Evolutionary conservation across 2,113 vertebrate species (phyloP), one percentile per base, ranked within the genome.

Genomic region (Poicephalus meyeri): DNA sequence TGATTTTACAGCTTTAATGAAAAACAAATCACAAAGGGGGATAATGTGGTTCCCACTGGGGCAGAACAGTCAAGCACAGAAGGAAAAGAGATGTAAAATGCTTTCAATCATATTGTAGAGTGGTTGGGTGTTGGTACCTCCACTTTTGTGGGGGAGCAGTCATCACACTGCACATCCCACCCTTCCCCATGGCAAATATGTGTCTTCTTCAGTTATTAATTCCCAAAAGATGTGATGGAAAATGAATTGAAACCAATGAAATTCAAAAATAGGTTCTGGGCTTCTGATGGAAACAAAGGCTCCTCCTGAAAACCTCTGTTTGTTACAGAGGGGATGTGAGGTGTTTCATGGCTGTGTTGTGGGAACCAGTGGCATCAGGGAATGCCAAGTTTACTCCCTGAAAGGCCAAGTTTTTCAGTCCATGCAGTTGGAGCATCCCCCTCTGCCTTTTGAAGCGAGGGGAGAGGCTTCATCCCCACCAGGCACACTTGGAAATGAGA

Each of bases 311-410:
- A 19, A 44, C 17, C 61, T 18, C 39, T 12, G 44, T 13, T 23
- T n/a, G 33, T 18, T 23, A 6, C 7, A 9, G 35, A 9, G 39
- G 9, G 18, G 49, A 20, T 1, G 7, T 4, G 24, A 26, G 39
- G 47, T 13, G 28, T 37, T 63, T 46, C 50, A 5, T 0, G 6
- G 68, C 44, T 0, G 1, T 7, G 39, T 11, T 8, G 16, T 11
- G 50, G 61, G 26, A 46, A 28, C 31, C 25, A 14, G 56, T 42
- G 44, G 61, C 42, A 5, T 2, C 55, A 37, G 41, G 50, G 56
- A 61, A 21, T 2, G 3, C 16, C 24, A 6, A 4, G 8, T 35
- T 50, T 58, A n/a, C 20, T 3, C 29, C 77, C 71, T 6, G 3
- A 3, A 58, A 58, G 23, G 55, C 20, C 55, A 58, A 23, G 55